A percentile compares a stretch with the other conserved stretches of the same genome.
Conservation (phyloP, 2,113 vertebrate genomes). For the Antechinus stuartii region DNA sequence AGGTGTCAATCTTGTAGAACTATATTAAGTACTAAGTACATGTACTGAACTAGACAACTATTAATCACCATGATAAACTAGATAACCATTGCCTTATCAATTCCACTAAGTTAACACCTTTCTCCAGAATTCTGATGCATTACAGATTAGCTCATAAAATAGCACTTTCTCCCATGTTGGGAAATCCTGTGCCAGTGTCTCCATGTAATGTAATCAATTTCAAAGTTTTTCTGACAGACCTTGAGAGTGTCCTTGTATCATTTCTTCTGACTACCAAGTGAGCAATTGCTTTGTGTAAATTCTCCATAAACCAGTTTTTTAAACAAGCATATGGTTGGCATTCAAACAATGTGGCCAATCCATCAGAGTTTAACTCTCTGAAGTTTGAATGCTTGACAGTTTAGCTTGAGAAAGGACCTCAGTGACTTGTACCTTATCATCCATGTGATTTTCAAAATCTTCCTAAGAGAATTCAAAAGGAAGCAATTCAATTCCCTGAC, state of each 20-base stretch:
- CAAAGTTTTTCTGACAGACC: not conserved
- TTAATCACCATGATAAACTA: too few relatives aligned
- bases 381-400: not conserved
- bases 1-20: too few relatives aligned
- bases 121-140: too few relatives aligned
- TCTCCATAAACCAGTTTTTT: not conserved
- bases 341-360: not conserved
- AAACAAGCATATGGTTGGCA: not conserved
- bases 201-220: not conserved
- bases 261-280: not conserved
- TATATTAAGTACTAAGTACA: too few relatives aligned
- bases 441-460: not conserved
- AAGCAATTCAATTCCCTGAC: not conserved
- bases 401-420: not conserved
- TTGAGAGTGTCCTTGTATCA: not conserved
- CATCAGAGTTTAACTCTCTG: not conserved
- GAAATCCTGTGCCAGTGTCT: not conserved
- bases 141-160: not conserved
- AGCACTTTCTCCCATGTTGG: not conserved
- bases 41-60: too few relatives aligned
- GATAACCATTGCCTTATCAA: too few relatives aligned
- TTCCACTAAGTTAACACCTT: too few relatives aligned
- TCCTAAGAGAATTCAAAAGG: not conserved
- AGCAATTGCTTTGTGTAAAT: not conserved
- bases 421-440: not conserved